Base-by-base conservation (phyloP, 2,888 invertebrate species). In the Phalangium opilio region DNA sequence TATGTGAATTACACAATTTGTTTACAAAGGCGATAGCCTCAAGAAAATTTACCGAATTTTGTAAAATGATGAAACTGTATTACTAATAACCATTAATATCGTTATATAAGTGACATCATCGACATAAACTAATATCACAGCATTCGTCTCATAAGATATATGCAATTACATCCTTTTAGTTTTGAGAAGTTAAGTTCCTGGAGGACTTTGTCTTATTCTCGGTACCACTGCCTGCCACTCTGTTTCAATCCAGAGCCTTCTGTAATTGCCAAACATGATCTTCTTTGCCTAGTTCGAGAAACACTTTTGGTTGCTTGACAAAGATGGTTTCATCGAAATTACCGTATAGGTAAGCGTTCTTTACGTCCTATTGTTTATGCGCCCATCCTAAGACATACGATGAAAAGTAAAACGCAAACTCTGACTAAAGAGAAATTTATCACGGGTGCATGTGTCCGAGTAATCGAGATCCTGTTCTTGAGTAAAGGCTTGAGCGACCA, bases 261-360 rank as follows among this genome's bases (percentile, higher is more conserved):
- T 42, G 34, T 20, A 41, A 34, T 7, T 14, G n/a, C 18, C 40
- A 34, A 2, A 46, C 20, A 36, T 20, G 12, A 14, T 36, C 19
- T 4, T 32, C 14, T 7, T 2, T 41, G 17, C 34, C 14, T 11
- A 5, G n/a, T n/a, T n/a, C n/a, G n/a, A n/a, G n/a, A n/a, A n/a
- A 8, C 8, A 27, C 42, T n/a, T 33, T 21, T 20, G 42, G 42
- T 41, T 46, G 42, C 3, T 32, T n/a, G 41, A 46, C 42, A 20
- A 15, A 41, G 34, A 46, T 46, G 1, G 3, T n/a, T 36, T 41
- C 38, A 11, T 39, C 27, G 36, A 45, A 20, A 21, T 15, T 2
- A 21, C 41, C 43, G 18, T 47, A 47, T 2, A 47, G 17, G 21
- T 47, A 47, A 12, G 43, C 43, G 39, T 39, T 38, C 38, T 47